Evolutionary conservation across 2,888 invertebrate species (phyloP).

Genomic region (Lamproptera curius): DNA sequence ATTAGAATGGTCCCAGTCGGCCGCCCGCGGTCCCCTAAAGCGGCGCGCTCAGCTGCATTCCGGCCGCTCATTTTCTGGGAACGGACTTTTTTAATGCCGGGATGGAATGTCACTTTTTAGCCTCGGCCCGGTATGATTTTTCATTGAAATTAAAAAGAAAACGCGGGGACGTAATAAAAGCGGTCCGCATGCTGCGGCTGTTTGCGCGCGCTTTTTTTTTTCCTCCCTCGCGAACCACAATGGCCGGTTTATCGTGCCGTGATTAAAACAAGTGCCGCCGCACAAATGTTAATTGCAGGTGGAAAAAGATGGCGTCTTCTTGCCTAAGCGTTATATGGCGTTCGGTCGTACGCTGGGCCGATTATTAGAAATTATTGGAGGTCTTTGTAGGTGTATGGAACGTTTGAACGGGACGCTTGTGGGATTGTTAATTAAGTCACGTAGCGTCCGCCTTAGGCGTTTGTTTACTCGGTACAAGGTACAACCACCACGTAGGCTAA

Average conservation of each 20-base stretch:
- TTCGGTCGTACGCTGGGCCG: neutral
- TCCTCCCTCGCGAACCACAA: slow-evolving; percentile 49
- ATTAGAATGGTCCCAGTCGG: slow-evolving; percentile 25
- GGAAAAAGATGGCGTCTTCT: slow-evolving; percentile 19
- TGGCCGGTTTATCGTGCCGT: slow-evolving; percentile 50
- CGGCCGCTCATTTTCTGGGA: slow-evolving; percentile 62
- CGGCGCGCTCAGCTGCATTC: slow-evolving; percentile 59
- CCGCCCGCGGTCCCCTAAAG: slow-evolving; percentile 48
- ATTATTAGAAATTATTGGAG: neutral
- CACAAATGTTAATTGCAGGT: slow-evolving; percentile 24
- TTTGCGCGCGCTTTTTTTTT: slow-evolving; percentile 48
- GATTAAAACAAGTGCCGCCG: slow-evolving; percentile 43
- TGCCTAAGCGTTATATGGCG: neutral
- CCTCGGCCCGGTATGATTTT: slow-evolving; percentile 60
- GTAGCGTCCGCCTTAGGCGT: too few relatives aligned
- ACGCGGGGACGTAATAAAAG: slow-evolving; percentile 51
- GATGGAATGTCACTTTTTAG: slow-evolving; percentile 61
- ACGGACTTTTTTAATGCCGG: slow-evolving; percentile 52
- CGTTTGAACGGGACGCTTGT: neutral
- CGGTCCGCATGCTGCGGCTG: slow-evolving; percentile 43
- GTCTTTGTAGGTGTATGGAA: neutral
- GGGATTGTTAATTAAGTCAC: neutral
- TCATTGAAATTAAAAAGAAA: slow-evolving; percentile 69
- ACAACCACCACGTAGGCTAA: too few relatives aligned
- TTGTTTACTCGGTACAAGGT: too few relatives aligned